phyloP scores from a whole-genome alignment of 1,140 invertebrate species.

The Trichonephila inaurata region DNA sequence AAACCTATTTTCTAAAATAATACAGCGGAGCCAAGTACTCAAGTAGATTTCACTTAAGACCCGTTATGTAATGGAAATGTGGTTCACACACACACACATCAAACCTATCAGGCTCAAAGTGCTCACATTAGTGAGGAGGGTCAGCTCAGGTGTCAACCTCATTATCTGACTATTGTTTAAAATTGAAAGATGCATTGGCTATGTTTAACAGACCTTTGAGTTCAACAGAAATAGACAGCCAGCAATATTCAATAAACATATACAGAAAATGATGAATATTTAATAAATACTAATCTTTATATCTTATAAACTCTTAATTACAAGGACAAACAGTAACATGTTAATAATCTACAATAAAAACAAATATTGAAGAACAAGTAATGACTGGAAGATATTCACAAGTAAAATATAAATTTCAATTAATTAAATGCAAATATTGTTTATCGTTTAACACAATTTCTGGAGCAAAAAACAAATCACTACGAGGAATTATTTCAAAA shows the following conservation, averaged over 20 bases:
- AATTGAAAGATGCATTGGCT: too few species aligned
- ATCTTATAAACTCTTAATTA: neutral
- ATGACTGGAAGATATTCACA: neutral
- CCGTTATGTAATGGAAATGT: too few species aligned
- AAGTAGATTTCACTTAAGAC: too few species aligned
- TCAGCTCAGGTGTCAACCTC: too few species aligned
- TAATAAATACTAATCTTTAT: neutral
- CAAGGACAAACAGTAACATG: neutral
- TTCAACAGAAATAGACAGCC: too few species aligned
- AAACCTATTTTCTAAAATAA: too few species aligned
- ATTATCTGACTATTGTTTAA: too few species aligned
- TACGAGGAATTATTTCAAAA: constrained; percentile 20
- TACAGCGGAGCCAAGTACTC: too few species aligned
- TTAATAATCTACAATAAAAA: neutral
- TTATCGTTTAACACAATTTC: constrained; percentile 42
- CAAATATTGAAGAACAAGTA: neutral
- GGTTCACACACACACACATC: too few species aligned
- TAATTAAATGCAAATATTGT: constrained; percentile 26
- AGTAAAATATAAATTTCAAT: neutral
- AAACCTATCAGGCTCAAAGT: too few species aligned
- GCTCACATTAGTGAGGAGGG: too few species aligned
- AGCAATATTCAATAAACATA: neutral
- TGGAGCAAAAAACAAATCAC: constrained; percentile 59
- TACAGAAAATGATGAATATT: neutral
- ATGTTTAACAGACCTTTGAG: too few species aligned